Percentiles rank a stretch among this genome's conserved stretches.
phyloP scores from a whole-genome alignment of 2,888 invertebrate genomes.

The Lordiphosa fenestrarum region DNA sequence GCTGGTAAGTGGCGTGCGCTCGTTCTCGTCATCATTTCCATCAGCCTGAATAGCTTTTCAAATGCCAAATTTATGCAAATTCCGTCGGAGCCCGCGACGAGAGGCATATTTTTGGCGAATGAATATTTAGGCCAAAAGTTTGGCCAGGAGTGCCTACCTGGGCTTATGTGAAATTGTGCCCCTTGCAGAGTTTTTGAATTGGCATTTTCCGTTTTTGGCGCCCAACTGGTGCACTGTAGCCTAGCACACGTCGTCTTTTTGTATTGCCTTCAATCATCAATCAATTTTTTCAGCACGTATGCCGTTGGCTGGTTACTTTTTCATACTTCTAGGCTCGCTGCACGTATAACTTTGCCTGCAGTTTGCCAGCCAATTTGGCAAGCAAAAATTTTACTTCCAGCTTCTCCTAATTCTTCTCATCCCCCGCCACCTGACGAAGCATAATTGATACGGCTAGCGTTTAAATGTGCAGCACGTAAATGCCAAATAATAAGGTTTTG shows the following conservation, averaged over 20 bases:
- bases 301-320: conserved; percentile 35
- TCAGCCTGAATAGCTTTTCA: conserved; percentile 67
- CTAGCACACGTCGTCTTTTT: conserved; percentile 54
- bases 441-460: conserved; percentile 59
- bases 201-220: conserved; percentile 16
- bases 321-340: conserved; percentile 54
- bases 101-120: conserved; percentile 7
- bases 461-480: conserved; percentile 72
- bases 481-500: conserved; percentile 63
- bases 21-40: conserved; percentile 62
- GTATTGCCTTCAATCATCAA: conserved; percentile 72
- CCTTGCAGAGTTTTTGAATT: conserved; percentile 24
- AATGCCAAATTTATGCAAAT: conserved; percentile 75
- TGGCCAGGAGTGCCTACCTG: conserved; percentile 21
- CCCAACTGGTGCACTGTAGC: conserved; percentile 6
- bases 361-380: conserved; percentile 61
- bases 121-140: conserved; percentile 55
- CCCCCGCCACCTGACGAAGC: conserved; percentile 31
- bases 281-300: conserved; percentile 70
- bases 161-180: conserved; percentile 59
- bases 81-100: conserved; percentile 28
- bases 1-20: conserved; percentile 13
- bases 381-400: conserved; percentile 16
- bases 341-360: conserved; percentile 42
- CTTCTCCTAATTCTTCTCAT: not conserved